Percentiles rank a stretch among this genome's conserved stretches.
Evolutionary conservation across 2,888 invertebrate genomes (phyloP).

Genomic region (Noctua comes): DNA sequence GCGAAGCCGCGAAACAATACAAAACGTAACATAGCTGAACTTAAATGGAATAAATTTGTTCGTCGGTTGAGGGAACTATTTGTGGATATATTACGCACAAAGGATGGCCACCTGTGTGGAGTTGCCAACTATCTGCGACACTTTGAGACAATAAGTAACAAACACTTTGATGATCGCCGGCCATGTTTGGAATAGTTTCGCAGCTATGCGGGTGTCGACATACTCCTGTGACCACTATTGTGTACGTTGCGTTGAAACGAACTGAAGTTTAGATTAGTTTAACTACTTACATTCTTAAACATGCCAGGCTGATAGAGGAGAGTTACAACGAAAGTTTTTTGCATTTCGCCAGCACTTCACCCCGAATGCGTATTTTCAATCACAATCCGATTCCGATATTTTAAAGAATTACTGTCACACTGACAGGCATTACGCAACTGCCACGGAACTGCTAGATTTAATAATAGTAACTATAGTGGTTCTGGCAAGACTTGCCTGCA

Average conservation of each 20-base stretch:
- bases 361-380: neutral
- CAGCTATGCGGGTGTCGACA: constrained; percentile 58
- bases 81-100: constrained; percentile 66
- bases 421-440: neutral
- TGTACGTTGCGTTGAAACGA: constrained; percentile 2
- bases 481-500: neutral
- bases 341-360: neutral
- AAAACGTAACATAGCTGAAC: constrained; percentile 52
- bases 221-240: constrained; percentile 16
- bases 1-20: constrained; percentile 43
- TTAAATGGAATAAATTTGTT: constrained; percentile 67
- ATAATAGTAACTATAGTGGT: neutral
- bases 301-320: neutral
- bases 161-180: constrained; percentile 61
- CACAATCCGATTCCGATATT: neutral
- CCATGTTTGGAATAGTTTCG: constrained; percentile 61
- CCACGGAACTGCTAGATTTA: too few relatives aligned
- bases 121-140: constrained; percentile 63
- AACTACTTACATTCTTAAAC: neutral
- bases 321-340: neutral
- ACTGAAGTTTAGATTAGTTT: constrained; percentile 29
- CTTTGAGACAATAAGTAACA: constrained; percentile 60
- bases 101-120: constrained; percentile 64
- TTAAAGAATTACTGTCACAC: neutral
- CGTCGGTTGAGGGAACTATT: constrained; percentile 57